A percentile compares a stretch with the other conserved stretches of the same genome.
phyloP scores from a whole-genome alignment of 2,797 vertebrate species.

The Hirundo rustica region DNA sequence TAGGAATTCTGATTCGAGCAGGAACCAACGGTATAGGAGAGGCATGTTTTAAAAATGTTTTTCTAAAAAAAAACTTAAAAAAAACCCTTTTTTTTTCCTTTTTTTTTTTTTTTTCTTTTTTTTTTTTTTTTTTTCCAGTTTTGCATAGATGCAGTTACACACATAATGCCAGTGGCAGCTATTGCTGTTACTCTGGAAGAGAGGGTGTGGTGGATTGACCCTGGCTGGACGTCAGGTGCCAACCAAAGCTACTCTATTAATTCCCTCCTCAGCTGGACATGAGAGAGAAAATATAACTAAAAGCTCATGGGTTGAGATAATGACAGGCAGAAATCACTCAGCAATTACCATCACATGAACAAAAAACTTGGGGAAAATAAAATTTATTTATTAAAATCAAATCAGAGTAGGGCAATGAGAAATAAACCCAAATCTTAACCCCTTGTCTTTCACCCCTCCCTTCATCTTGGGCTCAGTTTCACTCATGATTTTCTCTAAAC shows the following conservation, averaged over 20 bases:
- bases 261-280: fast-evolving
- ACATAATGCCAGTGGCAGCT: background rate
- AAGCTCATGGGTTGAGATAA: background rate
- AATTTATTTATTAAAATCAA: background rate
- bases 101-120: no score
- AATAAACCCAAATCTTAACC: background rate
- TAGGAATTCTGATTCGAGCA: background rate
- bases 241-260: background rate
- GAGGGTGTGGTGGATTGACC: fast-evolving
- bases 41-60: background rate
- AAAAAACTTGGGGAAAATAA: background rate
- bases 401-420: background rate
- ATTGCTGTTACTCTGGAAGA: background rate
- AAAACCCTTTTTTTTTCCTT: no score
- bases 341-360: background rate
- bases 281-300: background rate
- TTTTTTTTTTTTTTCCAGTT: no score
- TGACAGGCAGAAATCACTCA: background rate
- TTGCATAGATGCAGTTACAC: background rate
- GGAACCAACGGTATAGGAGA: background rate
- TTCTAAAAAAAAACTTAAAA: no score
- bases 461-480: background rate
- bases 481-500: background rate
- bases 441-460: fast-evolving
- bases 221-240: background rate